Evolutionary conservation across 2,797 vertebrate species (phyloP).

Genomic region (Buceros bicornis): DNA sequence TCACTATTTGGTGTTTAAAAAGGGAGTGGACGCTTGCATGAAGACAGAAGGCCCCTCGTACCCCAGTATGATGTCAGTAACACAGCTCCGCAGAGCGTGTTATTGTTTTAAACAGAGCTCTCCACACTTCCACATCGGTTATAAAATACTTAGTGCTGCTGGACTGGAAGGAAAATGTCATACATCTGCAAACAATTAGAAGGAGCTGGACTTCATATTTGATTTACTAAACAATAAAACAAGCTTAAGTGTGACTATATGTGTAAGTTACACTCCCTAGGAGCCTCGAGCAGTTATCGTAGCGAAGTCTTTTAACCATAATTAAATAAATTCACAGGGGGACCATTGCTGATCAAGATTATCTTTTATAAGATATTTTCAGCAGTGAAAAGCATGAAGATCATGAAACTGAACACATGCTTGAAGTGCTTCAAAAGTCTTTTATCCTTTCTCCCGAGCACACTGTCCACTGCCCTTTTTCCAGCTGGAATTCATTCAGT

Average conservation of each 20-base stretch:
- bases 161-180: slow-evolving; percentile 81
- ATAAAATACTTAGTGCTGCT: slow-evolving; percentile 83
- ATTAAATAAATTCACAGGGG: slow-evolving; percentile 78
- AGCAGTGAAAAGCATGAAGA: slow-evolving; percentile 71
- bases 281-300: slow-evolving; percentile 76
- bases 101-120: slow-evolving; percentile 79
- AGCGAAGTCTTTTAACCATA: slow-evolving; percentile 77
- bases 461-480: slow-evolving; percentile 51
- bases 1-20: slow-evolving; percentile 8
- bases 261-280: slow-evolving; percentile 80
- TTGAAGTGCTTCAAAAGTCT: slow-evolving; percentile 72
- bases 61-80: slow-evolving; percentile 76
- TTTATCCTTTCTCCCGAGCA: slow-evolving; percentile 65
- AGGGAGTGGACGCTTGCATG: slow-evolving; percentile 69
- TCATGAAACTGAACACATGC: slow-evolving; percentile 47
- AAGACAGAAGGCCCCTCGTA: slow-evolving; percentile 76
- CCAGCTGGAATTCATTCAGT: slow-evolving; percentile 69
- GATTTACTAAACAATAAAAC: slow-evolving; percentile 86
- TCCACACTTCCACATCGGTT: slow-evolving; percentile 76
- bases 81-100: slow-evolving; percentile 71
- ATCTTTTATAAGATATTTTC: slow-evolving; percentile 76
- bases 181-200: slow-evolving; percentile 88
- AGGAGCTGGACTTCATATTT: slow-evolving; percentile 79
- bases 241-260: slow-evolving; percentile 82
- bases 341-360: slow-evolving; percentile 62